Percentiles rank a stretch among this genome's conserved stretches.
phyloP scores from a whole-genome alignment of 2,888 invertebrate genomes.

The Cistogaster globosa region DNA sequence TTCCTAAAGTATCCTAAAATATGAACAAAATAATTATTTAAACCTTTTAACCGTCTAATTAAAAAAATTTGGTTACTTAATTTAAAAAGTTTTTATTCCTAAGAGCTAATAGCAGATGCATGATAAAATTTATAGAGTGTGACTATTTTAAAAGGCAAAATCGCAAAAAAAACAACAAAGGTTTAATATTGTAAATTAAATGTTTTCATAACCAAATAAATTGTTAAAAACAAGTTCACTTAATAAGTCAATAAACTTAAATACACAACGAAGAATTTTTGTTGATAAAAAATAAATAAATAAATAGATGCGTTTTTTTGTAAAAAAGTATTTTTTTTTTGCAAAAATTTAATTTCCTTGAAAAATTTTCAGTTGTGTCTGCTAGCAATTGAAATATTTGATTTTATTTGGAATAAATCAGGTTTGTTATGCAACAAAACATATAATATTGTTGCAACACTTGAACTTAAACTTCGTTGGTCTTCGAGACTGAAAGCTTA shows the following conservation, averaged over 20 bases:
- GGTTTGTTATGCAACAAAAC: conserved; percentile 65
- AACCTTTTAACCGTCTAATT: too few species aligned
- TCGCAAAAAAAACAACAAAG: conserved; percentile 5
- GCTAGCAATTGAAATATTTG: conserved; percentile 30
- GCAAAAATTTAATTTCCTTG: conserved; percentile 58
- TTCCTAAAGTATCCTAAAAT: too few species aligned
- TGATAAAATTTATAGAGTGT: conserved; percentile 60
- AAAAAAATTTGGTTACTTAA: background rate
- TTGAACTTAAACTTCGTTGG: conserved; percentile 71
- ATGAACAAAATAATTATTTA: too few species aligned
- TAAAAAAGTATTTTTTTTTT: conserved; percentile 5
- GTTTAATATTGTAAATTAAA: background rate
- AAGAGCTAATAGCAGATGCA: conserved; percentile 2
- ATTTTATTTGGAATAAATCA: conserved; percentile 45
- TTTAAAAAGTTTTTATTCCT: conserved; percentile 13
- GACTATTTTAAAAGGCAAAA: conserved; percentile 32
- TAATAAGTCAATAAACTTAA: conserved; percentile 36
- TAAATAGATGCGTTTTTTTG: conserved; percentile 2
- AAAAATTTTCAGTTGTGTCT: conserved; percentile 33
- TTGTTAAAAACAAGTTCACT: conserved; percentile 1
- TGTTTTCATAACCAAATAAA: background rate
- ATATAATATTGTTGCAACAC: conserved; percentile 48
- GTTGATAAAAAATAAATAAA: conserved; percentile 14
- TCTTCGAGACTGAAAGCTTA: conserved; percentile 22
- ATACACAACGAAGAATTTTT: background rate